Percentiles rank a stretch among this genome's conserved stretches.
Conservation (phyloP, 2,888 invertebrate species). For the Glaucopsyche alexis region DNA sequence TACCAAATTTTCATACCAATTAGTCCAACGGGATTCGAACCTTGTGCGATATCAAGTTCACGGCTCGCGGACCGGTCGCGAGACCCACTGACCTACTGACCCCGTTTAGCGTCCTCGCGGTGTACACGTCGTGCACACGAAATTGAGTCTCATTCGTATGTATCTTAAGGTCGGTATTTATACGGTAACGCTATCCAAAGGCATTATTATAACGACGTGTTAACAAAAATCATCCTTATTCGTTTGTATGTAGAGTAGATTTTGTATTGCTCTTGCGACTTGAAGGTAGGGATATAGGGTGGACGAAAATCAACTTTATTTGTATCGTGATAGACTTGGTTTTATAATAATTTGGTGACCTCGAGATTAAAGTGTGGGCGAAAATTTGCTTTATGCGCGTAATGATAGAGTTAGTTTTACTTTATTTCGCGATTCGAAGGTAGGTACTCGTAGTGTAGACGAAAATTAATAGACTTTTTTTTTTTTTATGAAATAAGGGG, state of each 20-base stretch:
- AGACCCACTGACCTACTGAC: slow-evolving; percentile 49
- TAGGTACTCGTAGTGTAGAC: background rate
- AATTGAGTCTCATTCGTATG: slow-evolving; percentile 5
- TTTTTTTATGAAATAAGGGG: too few species aligned
- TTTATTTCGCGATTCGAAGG: background rate
- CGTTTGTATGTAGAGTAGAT: background rate
- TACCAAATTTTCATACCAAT: too few species aligned
- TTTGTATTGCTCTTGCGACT: too few species aligned
- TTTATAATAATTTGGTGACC: background rate
- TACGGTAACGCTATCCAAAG: background rate
- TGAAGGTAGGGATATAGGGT: background rate
- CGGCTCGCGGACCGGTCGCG: slow-evolving; percentile 54
- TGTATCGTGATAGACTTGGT: background rate
- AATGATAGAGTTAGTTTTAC: background rate
- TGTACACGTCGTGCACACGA: slow-evolving; percentile 30
- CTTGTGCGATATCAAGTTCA: slow-evolving; percentile 68
- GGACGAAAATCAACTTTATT: background rate
- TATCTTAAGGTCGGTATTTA: background rate
- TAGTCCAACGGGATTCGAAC: slow-evolving; percentile 49
- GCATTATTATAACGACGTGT: background rate
- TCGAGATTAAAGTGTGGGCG: background rate
- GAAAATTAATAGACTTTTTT: too few species aligned
- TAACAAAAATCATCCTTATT: background rate
- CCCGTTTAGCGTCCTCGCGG: slow-evolving; percentile 45
- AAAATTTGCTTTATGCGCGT: background rate